These are phyloP conservation scores for Chloroclystis v-ata DNA, from an alignment of 2,888 invertebrate genomes.

Conservation along the genomic window DNA sequence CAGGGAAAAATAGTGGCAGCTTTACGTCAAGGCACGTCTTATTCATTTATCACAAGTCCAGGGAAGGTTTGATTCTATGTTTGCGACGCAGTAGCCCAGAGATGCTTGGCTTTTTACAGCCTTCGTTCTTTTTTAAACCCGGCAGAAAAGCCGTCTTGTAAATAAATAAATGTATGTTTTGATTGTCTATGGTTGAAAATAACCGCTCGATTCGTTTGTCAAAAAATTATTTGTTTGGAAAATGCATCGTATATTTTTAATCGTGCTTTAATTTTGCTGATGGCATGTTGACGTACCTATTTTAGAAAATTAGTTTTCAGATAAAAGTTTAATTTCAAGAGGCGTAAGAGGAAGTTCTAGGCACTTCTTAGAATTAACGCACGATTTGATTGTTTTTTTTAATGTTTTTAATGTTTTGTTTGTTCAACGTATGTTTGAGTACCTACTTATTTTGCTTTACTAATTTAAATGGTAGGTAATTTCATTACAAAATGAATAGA, in stretches of 20 bases:
- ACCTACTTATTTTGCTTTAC: conserved; percentile 9
- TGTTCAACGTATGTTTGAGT: conserved; percentile 4
- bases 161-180: conserved; percentile 18
- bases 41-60: conserved; percentile 55
- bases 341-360: not conserved
- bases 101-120: conserved; percentile 52
- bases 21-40: conserved; percentile 25
- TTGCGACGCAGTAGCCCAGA: conserved; percentile 47
- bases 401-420: conserved; percentile 2
- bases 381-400: conserved; percentile 7
- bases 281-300: not conserved
- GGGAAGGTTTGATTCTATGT: conserved; percentile 61
- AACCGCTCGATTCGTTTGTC: conserved; percentile 20
- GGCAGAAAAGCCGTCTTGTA: conserved; percentile 25
- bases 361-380: conserved; percentile 1
- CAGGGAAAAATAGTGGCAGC: not conserved
- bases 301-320: not conserved
- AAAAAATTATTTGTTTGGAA: conserved; percentile 9
- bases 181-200: conserved; percentile 19
- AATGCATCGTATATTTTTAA: conserved; percentile 6
- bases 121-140: conserved; percentile 33
- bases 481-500: not conserved
- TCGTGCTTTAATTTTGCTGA: conserved; percentile 3
- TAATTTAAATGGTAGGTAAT: conserved; percentile 5
- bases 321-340: not conserved